Evolutionary conservation across 2,113 vertebrate species (phyloP), one percentile per base, ranked within the genome.

Genomic region (Collichthys lucidus): DNA sequence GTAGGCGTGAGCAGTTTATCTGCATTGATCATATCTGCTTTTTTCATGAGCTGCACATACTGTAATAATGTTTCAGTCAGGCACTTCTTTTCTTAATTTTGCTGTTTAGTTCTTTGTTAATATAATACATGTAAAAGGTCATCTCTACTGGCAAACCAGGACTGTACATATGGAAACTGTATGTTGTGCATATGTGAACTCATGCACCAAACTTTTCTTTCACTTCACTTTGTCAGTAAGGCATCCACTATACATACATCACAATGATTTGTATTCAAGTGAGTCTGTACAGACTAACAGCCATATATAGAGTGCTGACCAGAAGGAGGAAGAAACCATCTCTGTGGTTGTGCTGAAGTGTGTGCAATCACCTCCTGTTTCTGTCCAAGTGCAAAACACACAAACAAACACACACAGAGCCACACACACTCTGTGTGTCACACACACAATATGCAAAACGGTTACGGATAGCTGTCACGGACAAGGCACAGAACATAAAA

Each of bases 241-340:
- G n/a, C 57, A 59, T 19, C 20, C 11, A 26, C 15, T 31, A 10
- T 0, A 16, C 20, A 50, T 69, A 14, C 5, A 7, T 10, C 4
- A 17, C 24, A 31, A 69, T 20, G 4, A 10, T 17, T 22, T 52
- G 16, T n/a, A 46, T 71, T 61, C 22, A 15, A 4, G n/a, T 69
- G 3, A 24, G 19, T 19, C 9, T 22, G 16, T 5, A 14, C 16
- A 57, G 24, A 85, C 63, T 10, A 64, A 66, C 1, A 5, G 16
- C 1, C 2, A 0, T 1, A 1, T 24, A 4, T 10, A 15, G 15
- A 10, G n/a, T 0, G n/a, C 2, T 22, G 50, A 57, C n/a, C 16
- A 62, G 15, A 86, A 90, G 15, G 64, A 89, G 91, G 90, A 91
- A 92, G 85, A 52, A 69, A 12, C 44, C 2, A 61, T 17, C 26